phyloP scores from a whole-genome alignment of 2,797 vertebrate genomes.

The Antennarius maculatus region DNA sequence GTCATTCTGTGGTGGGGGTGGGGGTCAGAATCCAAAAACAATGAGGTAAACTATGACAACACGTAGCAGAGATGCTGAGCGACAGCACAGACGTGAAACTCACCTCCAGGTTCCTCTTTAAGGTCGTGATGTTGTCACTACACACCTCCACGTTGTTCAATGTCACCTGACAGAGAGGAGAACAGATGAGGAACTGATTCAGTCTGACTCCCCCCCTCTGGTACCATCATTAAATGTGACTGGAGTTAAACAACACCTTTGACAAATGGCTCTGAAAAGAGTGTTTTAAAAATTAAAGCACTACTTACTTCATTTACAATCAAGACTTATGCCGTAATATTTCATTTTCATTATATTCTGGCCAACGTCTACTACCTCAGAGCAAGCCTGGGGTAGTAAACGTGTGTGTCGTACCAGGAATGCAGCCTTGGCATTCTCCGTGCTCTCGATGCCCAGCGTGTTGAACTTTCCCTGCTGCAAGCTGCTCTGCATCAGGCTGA shows the following conservation, averaged over 20 bases:
- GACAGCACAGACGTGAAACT: not conserved
- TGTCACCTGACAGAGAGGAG: constrained; percentile 83
- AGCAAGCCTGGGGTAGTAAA: not conserved
- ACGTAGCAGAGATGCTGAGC: not conserved
- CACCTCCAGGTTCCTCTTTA: constrained; percentile 97
- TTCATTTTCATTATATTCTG: not conserved
- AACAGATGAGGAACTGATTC: constrained; percentile 1
- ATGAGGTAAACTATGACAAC: not conserved
- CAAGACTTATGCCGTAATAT: not conserved
- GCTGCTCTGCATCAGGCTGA: constrained; percentile 98
- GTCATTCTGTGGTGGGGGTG: constrained; percentile 83
- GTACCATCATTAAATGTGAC: too few species aligned
- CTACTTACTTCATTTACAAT: constrained; percentile 7
- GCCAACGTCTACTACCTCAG: not conserved
- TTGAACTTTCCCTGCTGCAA: constrained; percentile 98
- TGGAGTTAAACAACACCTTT: too few species aligned
- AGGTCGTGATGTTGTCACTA: constrained; percentile 95
- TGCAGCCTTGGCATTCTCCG: constrained; percentile 92
- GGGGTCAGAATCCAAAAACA: not conserved
- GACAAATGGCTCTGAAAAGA: too few species aligned
- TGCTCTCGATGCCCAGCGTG: constrained; percentile 95
- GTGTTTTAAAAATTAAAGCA: constrained; percentile 20
- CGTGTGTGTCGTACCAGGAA: constrained; percentile 85
- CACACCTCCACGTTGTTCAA: constrained; percentile 97
- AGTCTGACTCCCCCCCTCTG: not conserved